A percentile compares a stretch with the other conserved stretches of the same genome.
Conservation (phyloP, 2,113 vertebrate genomes). For the Zosterops lateralis region DNA sequence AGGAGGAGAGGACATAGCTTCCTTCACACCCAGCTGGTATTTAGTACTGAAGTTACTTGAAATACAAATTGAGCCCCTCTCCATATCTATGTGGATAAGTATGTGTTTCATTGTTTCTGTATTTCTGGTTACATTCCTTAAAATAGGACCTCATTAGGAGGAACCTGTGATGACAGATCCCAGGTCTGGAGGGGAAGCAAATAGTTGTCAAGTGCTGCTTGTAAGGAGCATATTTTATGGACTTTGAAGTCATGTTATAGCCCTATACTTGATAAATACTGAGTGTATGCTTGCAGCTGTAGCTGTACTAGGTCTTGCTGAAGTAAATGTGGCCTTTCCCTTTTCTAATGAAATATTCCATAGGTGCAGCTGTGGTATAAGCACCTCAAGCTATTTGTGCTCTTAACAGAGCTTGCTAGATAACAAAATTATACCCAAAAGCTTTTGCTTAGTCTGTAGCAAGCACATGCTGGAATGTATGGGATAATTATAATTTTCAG, state of each 20-base stretch:
- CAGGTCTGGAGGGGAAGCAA: background rate
- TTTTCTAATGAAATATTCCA: background rate
- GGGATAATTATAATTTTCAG: background rate
- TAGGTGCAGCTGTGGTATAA: background rate
- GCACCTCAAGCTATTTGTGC: background rate
- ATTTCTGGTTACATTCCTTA: background rate
- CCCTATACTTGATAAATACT: background rate
- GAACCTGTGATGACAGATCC: conserved; percentile 5
- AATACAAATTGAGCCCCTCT: background rate
- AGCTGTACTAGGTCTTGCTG: background rate
- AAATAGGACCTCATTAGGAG: background rate
- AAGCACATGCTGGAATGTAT: background rate
- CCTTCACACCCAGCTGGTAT: background rate
- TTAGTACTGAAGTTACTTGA: background rate
- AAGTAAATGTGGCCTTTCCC: background rate
- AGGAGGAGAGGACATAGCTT: background rate
- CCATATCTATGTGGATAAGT: background rate
- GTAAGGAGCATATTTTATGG: background rate
- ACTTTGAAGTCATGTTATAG: conserved; percentile 17
- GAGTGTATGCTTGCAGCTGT: background rate
- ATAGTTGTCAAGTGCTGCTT: background rate
- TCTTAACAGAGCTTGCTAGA: background rate
- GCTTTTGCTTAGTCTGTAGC: background rate
- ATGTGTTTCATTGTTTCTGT: background rate
- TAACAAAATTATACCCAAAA: conserved; percentile 23